Evolutionary conservation across 2,113 vertebrate species (phyloP).

Genomic region (Pseudolaguvia tuberculata): DNA sequence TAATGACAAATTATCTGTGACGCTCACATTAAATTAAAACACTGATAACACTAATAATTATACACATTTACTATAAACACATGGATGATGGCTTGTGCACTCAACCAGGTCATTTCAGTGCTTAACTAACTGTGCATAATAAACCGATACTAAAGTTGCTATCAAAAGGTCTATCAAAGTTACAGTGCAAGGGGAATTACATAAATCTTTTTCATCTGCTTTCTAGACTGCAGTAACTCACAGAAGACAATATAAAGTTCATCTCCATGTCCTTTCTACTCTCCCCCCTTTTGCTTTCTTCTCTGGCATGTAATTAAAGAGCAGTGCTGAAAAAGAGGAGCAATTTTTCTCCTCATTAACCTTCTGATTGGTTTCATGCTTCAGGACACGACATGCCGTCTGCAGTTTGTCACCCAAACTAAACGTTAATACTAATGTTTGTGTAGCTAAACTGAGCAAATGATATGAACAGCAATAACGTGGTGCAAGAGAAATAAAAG

Average conservation of each 20-base stretch:
- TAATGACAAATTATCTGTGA: constrained; percentile 2
- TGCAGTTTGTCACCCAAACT: constrained; percentile 97
- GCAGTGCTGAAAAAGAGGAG: constrained; percentile 71
- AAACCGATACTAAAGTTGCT: constrained; percentile 54
- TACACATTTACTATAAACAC: constrained; percentile 25
- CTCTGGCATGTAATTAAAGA: constrained; percentile 78
- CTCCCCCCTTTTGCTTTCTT: constrained; percentile 55
- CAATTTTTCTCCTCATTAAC: constrained; percentile 99
- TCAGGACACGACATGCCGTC: constrained; percentile 77
- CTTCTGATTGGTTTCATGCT: constrained; percentile 97
- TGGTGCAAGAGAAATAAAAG: constrained; percentile 57
- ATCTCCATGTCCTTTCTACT: constrained; percentile 55
- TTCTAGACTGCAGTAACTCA: constrained; percentile 78
- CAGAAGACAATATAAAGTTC: constrained; percentile 58
- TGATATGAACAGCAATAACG: constrained; percentile 82
- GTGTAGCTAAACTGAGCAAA: constrained; percentile 90
- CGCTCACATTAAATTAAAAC: constrained; percentile 34
- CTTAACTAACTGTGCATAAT: constrained; percentile 21
- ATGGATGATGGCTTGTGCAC: constrained; percentile 26
- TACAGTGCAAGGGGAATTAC: constrained; percentile 61
- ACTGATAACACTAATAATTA: constrained; percentile 27
- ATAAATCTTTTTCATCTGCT: constrained; percentile 67
- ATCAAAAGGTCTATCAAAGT: constrained; percentile 64
- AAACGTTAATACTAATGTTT: constrained; percentile 98
- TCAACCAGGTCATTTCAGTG: constrained; percentile 14